Evolutionary conservation across 2,888 invertebrate species (phyloP), one percentile per base, ranked within the genome.

Genomic region (Kryphioiulus occultus): DNA sequence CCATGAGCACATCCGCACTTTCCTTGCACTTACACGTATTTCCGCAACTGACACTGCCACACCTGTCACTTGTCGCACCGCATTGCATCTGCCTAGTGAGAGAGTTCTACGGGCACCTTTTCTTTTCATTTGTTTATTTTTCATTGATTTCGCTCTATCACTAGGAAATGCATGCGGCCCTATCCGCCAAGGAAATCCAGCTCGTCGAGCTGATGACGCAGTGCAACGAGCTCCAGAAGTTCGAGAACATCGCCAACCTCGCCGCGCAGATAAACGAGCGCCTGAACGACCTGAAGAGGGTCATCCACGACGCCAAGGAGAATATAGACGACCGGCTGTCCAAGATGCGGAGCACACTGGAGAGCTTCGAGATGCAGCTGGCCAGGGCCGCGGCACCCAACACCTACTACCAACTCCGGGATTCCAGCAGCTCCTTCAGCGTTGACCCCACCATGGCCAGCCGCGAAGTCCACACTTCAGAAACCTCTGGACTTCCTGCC

Each of bases 351-450:
- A 85, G 47, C 17, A 47, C 59, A 0, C 32, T 90, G 92, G 93
- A 89, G 95, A 95, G 9, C 93, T 95, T 85, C 95, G 95, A 91
- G 95, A 95, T 0, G 47, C 78, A 44, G n/a, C 30, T 39, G 19
- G 87, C 87, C 4, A 87, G 19, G 35, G 87, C 85, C 19, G 44
- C 87, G 30, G 85, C 22, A 4, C n/a, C 84, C 32, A 30, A 12
- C 26, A 42, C 35, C 10, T 35, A 32, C 22, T 32, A 47, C 35
- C 32, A 53, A n/a, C n/a, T 22, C 4, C 39, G n/a, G 12, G 78
- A 85, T 19, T 86, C 59, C 19, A 86, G 85, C 47, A 32, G 26
- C 30, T 32, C 42, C 4, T 86, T 39, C 39, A 78, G 30, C 12
- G 35, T 59, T 39, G 68, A 87, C n/a, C 32, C 82, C n/a, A 68